These are phyloP conservation scores for Palythoa grandis DNA, from an alignment of 92 coral and sea anemone genomes.

Conservation along the genomic window DNA sequence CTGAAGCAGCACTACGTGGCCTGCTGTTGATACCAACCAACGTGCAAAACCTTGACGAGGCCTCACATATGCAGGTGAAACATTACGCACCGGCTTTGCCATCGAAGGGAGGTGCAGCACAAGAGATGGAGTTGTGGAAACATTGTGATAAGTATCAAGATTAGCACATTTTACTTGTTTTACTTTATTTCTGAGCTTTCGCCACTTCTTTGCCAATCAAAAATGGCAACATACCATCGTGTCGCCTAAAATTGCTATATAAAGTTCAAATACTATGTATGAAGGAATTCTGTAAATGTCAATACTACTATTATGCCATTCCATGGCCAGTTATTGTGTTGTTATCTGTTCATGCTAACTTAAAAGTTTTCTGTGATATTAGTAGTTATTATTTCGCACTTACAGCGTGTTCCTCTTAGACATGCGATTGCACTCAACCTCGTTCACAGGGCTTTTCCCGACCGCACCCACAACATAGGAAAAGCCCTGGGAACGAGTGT, in stretches of 20 bases:
- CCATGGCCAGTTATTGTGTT: neutral
- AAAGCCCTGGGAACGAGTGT: no score
- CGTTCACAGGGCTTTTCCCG: no score
- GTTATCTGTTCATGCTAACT: conserved; percentile 1
- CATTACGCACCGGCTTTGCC: conserved; percentile 53
- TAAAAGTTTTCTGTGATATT: neutral
- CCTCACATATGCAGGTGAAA: conserved; percentile 40
- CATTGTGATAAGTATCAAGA: neutral
- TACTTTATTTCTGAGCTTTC: conserved; percentile 8
- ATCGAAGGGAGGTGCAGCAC: conserved; percentile 31
- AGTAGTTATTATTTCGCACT: neutral
- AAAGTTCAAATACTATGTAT: conserved; percentile 7
- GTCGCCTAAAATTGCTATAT: conserved; percentile 2
- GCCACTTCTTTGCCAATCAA: neutral
- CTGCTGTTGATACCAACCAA: conserved; percentile 60
- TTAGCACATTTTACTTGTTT: neutral
- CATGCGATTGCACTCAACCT: neutral
- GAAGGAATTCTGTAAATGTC: conserved; percentile 9
- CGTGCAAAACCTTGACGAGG: conserved; percentile 49
- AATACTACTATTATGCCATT: neutral
- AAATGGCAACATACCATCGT: neutral
- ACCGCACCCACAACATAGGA: no score
- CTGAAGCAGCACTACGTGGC: conserved; percentile 59
- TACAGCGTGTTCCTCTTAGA: neutral
- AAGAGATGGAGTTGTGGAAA: conserved; percentile 45